Conservation (phyloP, 2,113 vertebrate species). For the Podiceps cristatus region DNA sequence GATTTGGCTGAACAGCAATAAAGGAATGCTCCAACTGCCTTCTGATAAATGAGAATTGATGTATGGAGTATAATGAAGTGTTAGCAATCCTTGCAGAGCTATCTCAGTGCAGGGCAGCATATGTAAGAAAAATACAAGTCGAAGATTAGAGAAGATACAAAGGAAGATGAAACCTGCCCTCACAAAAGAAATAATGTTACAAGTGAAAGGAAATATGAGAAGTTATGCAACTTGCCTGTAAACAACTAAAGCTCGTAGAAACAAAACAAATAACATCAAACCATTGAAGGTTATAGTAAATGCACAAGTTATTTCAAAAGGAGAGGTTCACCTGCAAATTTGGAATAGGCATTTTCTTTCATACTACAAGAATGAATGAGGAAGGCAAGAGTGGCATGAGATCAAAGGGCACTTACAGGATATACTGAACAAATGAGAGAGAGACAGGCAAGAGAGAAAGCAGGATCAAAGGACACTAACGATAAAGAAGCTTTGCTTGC, state of each 20-base stretch:
- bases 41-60: not conserved
- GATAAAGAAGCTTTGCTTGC: slow-evolving; percentile 38
- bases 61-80: not conserved
- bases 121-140: not conserved
- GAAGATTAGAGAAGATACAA: not conserved
- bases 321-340: not conserved
- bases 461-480: slow-evolving; percentile 42
- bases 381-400: not conserved
- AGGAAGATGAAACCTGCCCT: not conserved
- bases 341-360: not conserved
- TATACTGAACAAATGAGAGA: not conserved
- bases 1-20: not conserved
- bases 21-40: not conserved
- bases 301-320: not conserved
- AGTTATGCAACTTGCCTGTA: not conserved
- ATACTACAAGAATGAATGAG: not conserved
- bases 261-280: not conserved
- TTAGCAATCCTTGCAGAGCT: not conserved
- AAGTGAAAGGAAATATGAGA: not conserved
- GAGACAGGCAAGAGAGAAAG: not conserved
- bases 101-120: not conserved
- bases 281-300: not conserved
- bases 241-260: not conserved
- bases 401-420: slow-evolving; percentile 45
- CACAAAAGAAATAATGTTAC: not conserved